phyloP scores from a whole-genome alignment of 53 echinoderm and acorn worm species.

The Stichopus horrens region DNA sequence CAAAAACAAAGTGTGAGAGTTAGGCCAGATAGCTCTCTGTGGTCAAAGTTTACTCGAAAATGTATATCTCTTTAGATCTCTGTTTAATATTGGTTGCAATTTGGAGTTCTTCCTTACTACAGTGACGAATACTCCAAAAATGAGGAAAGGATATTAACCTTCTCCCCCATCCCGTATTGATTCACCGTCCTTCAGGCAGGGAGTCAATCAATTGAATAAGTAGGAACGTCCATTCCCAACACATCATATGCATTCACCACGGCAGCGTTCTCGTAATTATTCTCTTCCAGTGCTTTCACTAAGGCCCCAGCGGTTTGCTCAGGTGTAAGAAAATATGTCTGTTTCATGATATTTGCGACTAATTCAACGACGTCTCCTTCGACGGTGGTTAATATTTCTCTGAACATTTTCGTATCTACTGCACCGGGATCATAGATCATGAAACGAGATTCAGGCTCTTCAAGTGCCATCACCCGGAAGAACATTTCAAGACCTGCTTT shows the following conservation, averaged over 20 bases:
- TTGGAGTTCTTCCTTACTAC: no score
- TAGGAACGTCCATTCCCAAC: not conserved
- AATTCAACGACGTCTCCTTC: not conserved
- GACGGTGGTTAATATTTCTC: conserved; percentile 32
- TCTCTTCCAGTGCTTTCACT: conserved; percentile 56
- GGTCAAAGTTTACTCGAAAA: no score
- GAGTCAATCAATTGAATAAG: no score
- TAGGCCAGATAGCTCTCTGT: no score
- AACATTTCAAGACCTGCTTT: conserved; percentile 72
- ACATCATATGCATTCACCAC: conserved; percentile 62
- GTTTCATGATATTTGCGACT: not conserved
- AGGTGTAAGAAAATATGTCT: conserved; percentile 49
- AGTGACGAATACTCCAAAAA: no score
- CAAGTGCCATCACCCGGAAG: conserved; percentile 59
- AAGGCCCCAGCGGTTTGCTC: conserved; percentile 61
- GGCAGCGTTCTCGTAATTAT: conserved; percentile 61
- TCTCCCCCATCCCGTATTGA: no score
- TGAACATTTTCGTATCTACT: conserved; percentile 58
- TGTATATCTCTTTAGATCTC: no score
- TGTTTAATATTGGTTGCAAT: no score
- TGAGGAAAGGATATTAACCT: no score
- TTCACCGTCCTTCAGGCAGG: no score
- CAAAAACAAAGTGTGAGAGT: no score
- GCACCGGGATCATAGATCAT: conserved; percentile 63
- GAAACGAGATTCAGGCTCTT: conserved; percentile 65